Evolutionary conservation across 2,113 vertebrate genomes (phyloP).

Genomic region (Brevimyrus niger): DNA sequence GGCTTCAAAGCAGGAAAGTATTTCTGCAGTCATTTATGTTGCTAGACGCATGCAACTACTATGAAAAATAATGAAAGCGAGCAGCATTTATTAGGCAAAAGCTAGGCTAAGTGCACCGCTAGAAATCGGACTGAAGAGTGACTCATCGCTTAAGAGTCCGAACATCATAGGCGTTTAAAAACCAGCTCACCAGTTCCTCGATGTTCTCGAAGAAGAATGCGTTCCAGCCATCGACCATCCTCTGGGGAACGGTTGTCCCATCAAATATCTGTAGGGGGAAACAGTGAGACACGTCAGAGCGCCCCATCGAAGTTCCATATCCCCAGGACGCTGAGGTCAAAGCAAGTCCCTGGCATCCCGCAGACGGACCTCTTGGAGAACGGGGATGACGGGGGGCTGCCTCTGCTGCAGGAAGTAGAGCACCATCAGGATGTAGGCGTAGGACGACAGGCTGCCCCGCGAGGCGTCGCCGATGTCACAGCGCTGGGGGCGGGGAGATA

Average conservation of each 20-base stretch:
- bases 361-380: conserved; percentile 83
- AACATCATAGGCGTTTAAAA: not conserved
- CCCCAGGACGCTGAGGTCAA: not conserved
- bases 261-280: conserved; percentile 80
- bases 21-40: not conserved
- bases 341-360: not conserved
- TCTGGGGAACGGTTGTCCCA: conserved; percentile 76
- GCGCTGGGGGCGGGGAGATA: conserved; percentile 64
- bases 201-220: conserved; percentile 91
- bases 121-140: not conserved
- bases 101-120: not conserved
- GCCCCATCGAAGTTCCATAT: not conserved
- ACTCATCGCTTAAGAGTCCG: not conserved
- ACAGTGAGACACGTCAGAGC: not conserved
- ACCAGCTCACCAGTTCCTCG: conserved; percentile 76
- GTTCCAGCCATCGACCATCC: conserved; percentile 98
- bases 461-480: conserved; percentile 98
- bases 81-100: not conserved
- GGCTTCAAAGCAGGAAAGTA: not conserved
- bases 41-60: not conserved
- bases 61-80: not conserved
- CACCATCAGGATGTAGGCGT: conserved; percentile 98
- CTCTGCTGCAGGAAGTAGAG: conserved; percentile 96
- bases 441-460: conserved; percentile 95
- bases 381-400: conserved; percentile 89